Base-by-base conservation (phyloP, 2,888 invertebrate species). In the Altica lythri region DNA sequence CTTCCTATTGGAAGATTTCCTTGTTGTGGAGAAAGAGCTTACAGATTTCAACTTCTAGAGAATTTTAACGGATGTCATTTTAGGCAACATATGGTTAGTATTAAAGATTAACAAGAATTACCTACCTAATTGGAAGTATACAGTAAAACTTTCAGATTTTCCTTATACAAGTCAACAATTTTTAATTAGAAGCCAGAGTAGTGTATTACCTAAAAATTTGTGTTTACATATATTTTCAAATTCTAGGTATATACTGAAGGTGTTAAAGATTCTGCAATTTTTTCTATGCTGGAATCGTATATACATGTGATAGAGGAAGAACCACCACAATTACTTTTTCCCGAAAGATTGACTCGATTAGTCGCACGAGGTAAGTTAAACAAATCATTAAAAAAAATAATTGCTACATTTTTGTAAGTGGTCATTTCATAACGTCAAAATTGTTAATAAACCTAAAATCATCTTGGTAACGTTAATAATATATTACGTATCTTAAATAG, bases 1-100 rank as follows among this genome's bases (percentile, higher is more conserved):
- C 79, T 86, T 62, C 89, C 90, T 0, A 81, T 89, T 9, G 91
- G 91, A 44, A 79, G 87, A 51, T 75, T 63, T 77, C 89, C 92
- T 0, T 95, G 95, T 76, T 95, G 95, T 76, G 91, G 92, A 17
- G 89, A 90, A 76, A 83, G 89, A 61, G 89, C 92, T 1, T 90
- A 91, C 72, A 81, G 70, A 57, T 92, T 90, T 76, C 89, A 92
- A 74, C 81, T 87, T 16, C 70, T 90, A 55, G 80, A 82, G 9
- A 82, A 85, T 64, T 81, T 81, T 49, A 66, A 72, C 10, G 89
- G 89, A 17, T 90, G 89, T 61, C 85, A 87, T 68, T 86, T 85
- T 72, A 81, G 85, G 14, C 89, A 90, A 69, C 92, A 92, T 89
- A 90, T 74, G 78, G 65, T 67, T 3, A 52, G 55, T 45, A 12